Evolutionary conservation across 2,888 invertebrate genomes (phyloP), one percentile per base, ranked within the genome.

Genomic region (Meloe dianella): DNA sequence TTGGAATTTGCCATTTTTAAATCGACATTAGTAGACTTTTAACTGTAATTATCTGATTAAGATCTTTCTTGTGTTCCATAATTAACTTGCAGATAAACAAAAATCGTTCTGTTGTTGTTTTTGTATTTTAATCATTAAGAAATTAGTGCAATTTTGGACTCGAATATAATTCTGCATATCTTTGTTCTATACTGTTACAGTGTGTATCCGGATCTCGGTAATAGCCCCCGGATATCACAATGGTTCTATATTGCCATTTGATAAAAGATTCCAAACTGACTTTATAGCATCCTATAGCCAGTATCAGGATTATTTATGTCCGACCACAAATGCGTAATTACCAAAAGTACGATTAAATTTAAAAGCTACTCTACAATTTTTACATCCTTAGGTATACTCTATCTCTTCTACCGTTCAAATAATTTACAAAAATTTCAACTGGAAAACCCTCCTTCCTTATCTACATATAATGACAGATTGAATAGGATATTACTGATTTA

Each of bases 401-500:
- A 47, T 6, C 17, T n/a, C 9, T 12, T 12, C 9, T 12, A 9
- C 9, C 32, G 3, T 32, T 32, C 32, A 12, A 9, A 38, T 38
- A 38, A 38, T 2, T 2, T n/a, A n/a, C 7, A n/a, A 14, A 47
- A 47, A n/a, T n/a, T 47, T 47, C 20, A 10, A 20, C 38, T 6
- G 20, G 2, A 20, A 47, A 47, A 3, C 2, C 9, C 64, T 64
- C 41, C 60, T 54, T 22, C 17, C 41, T n/a, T 17, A 51, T 12
- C n/a, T n/a, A n/a, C 51, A 22, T 22, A 68, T 70, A 64, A 61
- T 72, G 71, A 70, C 47, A 70, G 71, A 73, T 73, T 70, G 70
- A 67, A 67, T 66, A 68, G 76, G 76, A 76, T 75, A 76, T 76
- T 75, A 71, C 68, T 72, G 65, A 76, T 75, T 76, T 74, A 68